Conservation (phyloP, 2,888 invertebrate species). For the Nephrocerus scutellatus region DNA sequence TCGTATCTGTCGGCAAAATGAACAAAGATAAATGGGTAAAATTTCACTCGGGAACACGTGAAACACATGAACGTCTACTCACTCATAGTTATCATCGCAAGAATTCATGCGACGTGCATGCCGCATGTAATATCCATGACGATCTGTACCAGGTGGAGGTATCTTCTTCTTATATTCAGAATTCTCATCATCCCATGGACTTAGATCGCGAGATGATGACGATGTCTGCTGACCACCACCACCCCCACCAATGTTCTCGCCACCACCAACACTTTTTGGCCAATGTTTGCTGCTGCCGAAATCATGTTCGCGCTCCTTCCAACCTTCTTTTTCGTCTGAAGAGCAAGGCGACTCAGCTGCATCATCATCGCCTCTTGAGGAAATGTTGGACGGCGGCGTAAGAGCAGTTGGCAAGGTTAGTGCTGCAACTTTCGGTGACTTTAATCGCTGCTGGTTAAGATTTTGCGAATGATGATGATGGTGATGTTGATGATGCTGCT, state of each 20-base stretch:
- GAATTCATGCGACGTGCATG: conserved; percentile 52
- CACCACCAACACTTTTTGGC: conserved; percentile 43
- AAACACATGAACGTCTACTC: conserved; percentile 40
- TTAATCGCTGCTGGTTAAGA: too few relatives aligned
- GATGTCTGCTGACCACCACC: conserved; percentile 55
- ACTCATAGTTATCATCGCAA: conserved; percentile 69
- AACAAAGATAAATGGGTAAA: background rate
- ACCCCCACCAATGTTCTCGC: conserved; percentile 19
- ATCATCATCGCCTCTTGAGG: conserved; percentile 42
- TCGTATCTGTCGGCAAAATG: conserved; percentile 36
- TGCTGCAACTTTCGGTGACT: conserved; percentile 23
- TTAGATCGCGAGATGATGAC: conserved; percentile 68
- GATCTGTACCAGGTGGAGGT: conserved; percentile 28
- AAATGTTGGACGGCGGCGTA: conserved; percentile 38
- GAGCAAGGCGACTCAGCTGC: conserved; percentile 67
- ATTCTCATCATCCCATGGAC: conserved; percentile 73
- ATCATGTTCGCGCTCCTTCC: conserved; percentile 47
- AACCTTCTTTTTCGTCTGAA: conserved; percentile 64
- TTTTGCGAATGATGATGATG: too few relatives aligned
- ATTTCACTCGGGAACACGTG: background rate
- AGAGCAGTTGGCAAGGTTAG: conserved; percentile 34
- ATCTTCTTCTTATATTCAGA: conserved; percentile 51
- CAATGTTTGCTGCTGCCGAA: conserved; percentile 27
- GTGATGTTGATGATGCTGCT: too few relatives aligned
- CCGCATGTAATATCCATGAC: conserved; percentile 51